phyloP scores from a whole-genome alignment of 2,113 vertebrate species.

The Caranx melampygus region DNA sequence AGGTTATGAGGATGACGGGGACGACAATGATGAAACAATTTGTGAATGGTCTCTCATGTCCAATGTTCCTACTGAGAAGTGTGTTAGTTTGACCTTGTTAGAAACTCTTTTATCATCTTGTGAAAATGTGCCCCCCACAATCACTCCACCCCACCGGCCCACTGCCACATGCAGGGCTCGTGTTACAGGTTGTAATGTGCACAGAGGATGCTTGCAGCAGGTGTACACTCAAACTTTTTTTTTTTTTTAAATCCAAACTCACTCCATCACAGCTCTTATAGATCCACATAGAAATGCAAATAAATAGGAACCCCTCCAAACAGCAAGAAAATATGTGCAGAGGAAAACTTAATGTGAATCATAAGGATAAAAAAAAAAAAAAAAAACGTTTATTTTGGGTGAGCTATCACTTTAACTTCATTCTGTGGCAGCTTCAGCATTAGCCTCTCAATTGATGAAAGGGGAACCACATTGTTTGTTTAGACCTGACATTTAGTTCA shows the following conservation, averaged over 20 bases:
- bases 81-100: conserved; percentile 56
- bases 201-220: conserved; percentile 41
- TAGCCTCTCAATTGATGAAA: conserved; percentile 78
- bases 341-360: conserved; percentile 36
- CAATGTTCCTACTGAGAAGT: conserved; percentile 38
- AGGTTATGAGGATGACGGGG: conserved; percentile 36
- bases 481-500: conserved; percentile 78
- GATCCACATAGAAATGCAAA: conserved; percentile 21
- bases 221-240: conserved; percentile 25
- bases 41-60: conserved; percentile 11
- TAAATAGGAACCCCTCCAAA: conserved; percentile 15
- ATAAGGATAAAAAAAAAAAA: conserved; percentile 45
- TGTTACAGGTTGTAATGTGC: conserved; percentile 40
- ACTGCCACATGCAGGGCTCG: conserved; percentile 31
- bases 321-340: neutral
- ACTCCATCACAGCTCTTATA: conserved; percentile 26
- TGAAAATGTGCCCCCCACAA: conserved; percentile 29
- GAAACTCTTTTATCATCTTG: conserved; percentile 53
- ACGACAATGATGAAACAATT: conserved; percentile 23
- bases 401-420: conserved; percentile 71
- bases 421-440: conserved; percentile 71
- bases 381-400: conserved; percentile 64
- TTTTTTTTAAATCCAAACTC: conserved; percentile 14
- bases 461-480: conserved; percentile 73
- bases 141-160: neutral